Evolutionary conservation across 1,140 invertebrate genomes (phyloP), one percentile per base, ranked within the genome.

Genomic region (Drosophila pseudoananassae): DNA sequence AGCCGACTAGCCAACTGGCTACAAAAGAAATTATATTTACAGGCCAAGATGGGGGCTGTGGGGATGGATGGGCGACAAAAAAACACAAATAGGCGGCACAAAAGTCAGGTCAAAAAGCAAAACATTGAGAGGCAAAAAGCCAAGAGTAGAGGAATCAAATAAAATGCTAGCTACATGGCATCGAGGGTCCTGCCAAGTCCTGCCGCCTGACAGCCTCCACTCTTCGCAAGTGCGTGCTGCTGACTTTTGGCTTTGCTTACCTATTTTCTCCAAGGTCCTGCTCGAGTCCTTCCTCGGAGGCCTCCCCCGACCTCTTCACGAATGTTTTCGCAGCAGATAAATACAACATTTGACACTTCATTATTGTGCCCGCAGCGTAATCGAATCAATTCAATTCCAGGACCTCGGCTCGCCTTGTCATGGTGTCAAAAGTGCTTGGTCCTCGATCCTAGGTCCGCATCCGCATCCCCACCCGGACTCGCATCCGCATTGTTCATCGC

Each of bases 311-410:
- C 29, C 10, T 5, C 4, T 20, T 45, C 31, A 12, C 58, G 75
- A 88, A 88, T 87, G 83, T 83, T 88, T 83, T 64, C 75, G 72
- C 76, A 88, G 71, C 84, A 88, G 83, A 91, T 91, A 91, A 91
- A 91, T 89, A 90, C 89, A 89, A 79, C 78, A 78, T 89, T 91
- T 91, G 89, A 91, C 89, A 91, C 89, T 91, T 91, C 89, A 91
- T 91, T 91, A 91, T 87, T 85, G 81, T 74, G 84, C 84, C 89
- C 84, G 80, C 82, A 90, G 88, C 83, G 73, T 90, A 90, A 90
- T 90, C 88, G 88, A 90, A 90, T 90, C 88, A 90, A 90, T 85
- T 90, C 83, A 83, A 88, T 78, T 72, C 65, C 65, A 71, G 56
- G 63, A 56, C 74, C 59, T 53, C 14, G 38, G 61, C 51, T 20